phyloP scores from a whole-genome alignment of 2,888 invertebrate species.

The Ametastegia equiseti region DNA sequence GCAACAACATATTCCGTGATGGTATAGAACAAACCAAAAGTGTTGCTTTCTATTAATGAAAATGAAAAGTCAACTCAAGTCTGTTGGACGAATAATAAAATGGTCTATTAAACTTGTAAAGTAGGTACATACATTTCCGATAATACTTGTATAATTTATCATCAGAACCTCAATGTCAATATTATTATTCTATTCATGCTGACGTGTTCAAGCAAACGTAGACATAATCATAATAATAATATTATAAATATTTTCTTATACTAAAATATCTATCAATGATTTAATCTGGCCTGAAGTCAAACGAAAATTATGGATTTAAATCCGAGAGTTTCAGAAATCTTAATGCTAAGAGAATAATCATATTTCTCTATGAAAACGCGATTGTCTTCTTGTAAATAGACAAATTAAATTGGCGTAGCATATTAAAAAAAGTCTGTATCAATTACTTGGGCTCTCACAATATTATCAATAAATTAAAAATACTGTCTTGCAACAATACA shows the following conservation, averaged over 20 bases:
- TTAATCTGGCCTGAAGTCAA: slow-evolving; percentile 21
- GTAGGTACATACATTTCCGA: slow-evolving; percentile 18
- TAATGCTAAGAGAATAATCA: background rate
- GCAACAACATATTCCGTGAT: background rate
- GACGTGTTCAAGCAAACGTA: background rate
- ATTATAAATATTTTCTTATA: slow-evolving; percentile 1
- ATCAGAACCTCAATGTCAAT: background rate
- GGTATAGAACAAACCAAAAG: background rate
- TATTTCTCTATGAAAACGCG: background rate
- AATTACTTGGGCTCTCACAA: background rate
- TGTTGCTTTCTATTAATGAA: background rate
- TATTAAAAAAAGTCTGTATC: background rate
- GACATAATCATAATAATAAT: no score
- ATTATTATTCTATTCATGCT: background rate
- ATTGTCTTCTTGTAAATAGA: background rate
- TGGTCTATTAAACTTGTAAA: slow-evolving; percentile 18
- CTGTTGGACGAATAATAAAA: slow-evolving; percentile 7
- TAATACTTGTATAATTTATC: slow-evolving; percentile 15
- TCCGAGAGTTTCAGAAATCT: no score
- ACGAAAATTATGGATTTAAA: no score
- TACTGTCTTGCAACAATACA: background rate
- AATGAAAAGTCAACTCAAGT: background rate
- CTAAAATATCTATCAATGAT: background rate
- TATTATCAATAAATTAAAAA: background rate
- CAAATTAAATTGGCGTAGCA: background rate